A percentile compares a stretch with the other conserved stretches of the same genome.
phyloP scores from a whole-genome alignment of 2,888 invertebrate species.

The Sussaba pulchella region DNA sequence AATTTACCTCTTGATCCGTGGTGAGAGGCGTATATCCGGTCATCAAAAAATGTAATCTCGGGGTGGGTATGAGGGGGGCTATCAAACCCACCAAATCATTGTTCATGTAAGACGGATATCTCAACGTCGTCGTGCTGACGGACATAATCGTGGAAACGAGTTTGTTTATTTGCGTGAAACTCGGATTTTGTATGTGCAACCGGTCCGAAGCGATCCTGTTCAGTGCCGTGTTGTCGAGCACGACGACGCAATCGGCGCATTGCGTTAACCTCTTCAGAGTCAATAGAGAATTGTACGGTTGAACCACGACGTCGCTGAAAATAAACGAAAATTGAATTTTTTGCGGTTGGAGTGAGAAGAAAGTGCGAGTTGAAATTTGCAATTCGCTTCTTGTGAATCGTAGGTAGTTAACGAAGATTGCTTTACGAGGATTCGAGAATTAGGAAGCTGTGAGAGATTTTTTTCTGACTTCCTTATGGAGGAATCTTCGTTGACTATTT shows the following conservation, averaged over 20 bases:
- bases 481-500: no score
- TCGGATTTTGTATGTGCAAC: slow-evolving; percentile 97
- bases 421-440: no score
- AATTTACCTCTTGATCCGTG: slow-evolving; percentile 91
- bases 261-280: slow-evolving; percentile 97
- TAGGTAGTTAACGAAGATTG: no score
- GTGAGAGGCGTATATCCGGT: slow-evolving; percentile 98
- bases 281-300: slow-evolving; percentile 97
- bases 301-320: slow-evolving; percentile 96
- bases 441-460: no score
- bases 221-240: slow-evolving; percentile 98
- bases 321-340: slow-evolving; percentile 13
- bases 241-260: slow-evolving; percentile 98
- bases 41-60: slow-evolving; percentile 99
- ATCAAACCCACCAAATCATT: slow-evolving; percentile 98
- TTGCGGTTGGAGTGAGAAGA: not conserved
- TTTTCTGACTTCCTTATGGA: no score
- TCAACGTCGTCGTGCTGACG: slow-evolving; percentile 97
- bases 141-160: slow-evolving; percentile 99
- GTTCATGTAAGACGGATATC: slow-evolving; percentile 99
- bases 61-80: slow-evolving; percentile 98
- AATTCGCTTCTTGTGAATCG: no score
- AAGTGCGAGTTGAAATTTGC: no score
- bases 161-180: slow-evolving; percentile 98
- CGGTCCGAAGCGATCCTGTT: slow-evolving; percentile 97